phyloP scores from a whole-genome alignment of 2,113 vertebrate genomes.

The Malurus cyaneus region DNA sequence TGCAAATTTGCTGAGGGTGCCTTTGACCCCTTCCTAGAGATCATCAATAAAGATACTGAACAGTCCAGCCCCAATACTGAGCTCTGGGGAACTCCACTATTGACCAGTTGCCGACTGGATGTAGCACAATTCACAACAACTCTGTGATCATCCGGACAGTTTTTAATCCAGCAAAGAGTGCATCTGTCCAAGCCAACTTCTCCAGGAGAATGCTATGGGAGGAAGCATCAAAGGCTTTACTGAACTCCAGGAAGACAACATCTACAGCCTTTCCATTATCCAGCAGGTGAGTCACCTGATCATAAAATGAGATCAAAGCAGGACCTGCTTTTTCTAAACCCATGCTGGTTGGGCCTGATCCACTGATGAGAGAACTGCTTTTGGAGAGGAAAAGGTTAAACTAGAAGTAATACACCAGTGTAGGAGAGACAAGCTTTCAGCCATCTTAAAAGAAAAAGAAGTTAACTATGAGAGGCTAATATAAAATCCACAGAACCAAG shows the following conservation, averaged over 20 bases:
- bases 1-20: not conserved
- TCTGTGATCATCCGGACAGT: not conserved
- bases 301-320: not conserved
- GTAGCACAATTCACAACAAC: not conserved
- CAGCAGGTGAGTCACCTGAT: not conserved
- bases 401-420: not conserved
- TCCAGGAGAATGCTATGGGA: not conserved
- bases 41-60: fast-evolving
- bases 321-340: not conserved
- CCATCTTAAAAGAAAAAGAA: not conserved
- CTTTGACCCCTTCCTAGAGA: fast-evolving
- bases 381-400: not conserved
- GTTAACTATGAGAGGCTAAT: not conserved
- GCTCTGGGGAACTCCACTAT: not conserved
- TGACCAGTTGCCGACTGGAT: not conserved
- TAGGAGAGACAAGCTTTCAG: not conserved
- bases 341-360: not conserved
- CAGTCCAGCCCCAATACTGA: not conserved
- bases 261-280: not conserved
- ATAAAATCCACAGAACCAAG: not conserved
- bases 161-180: not conserved
- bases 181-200: not conserved
- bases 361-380: not conserved
- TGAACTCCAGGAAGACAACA: not conserved
- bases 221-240: not conserved